phyloP scores from a whole-genome alignment of 1,140 invertebrate species.

The Papilio xuthus region DNA sequence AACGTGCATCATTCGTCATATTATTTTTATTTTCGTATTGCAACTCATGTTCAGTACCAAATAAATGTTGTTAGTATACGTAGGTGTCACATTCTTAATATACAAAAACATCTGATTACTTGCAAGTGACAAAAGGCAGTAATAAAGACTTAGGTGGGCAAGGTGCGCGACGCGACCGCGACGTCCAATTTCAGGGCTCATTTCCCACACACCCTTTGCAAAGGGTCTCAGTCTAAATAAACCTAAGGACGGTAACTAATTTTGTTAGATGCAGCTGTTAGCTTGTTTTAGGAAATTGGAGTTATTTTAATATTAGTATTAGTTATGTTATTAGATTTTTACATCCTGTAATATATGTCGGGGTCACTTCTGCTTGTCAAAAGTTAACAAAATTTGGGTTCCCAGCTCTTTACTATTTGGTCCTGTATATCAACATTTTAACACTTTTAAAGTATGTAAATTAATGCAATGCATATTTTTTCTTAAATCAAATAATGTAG shows the following conservation, averaged over 20 bases:
- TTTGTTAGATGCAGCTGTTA: constrained; percentile 55
- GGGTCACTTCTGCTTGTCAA: neutral
- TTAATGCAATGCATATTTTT: no score
- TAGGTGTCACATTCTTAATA: constrained; percentile 40
- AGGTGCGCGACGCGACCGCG: constrained; percentile 63
- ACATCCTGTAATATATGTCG: neutral
- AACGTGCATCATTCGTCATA: no score
- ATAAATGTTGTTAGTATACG: neutral
- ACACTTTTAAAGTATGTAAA: no score
- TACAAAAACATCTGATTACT: constrained; percentile 56
- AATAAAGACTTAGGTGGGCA: constrained; percentile 68
- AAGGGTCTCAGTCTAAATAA: constrained; percentile 52
- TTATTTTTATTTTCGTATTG: neutral
- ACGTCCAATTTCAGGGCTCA: constrained; percentile 72
- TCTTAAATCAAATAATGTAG: no score
- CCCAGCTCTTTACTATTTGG: neutral
- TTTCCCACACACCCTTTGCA: constrained; percentile 62
- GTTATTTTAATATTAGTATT: constrained; percentile 22
- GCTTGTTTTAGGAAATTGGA: constrained; percentile 39
- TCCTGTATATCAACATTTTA: no score
- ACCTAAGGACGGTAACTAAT: constrained; percentile 50
- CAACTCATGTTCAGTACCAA: neutral
- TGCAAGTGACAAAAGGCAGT: constrained; percentile 63
- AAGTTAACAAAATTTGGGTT: neutral
- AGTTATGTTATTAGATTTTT: constrained; percentile 15